Evolutionary conservation across 2,113 vertebrate genomes (phyloP).

Genomic region (Morone chrysops): DNA sequence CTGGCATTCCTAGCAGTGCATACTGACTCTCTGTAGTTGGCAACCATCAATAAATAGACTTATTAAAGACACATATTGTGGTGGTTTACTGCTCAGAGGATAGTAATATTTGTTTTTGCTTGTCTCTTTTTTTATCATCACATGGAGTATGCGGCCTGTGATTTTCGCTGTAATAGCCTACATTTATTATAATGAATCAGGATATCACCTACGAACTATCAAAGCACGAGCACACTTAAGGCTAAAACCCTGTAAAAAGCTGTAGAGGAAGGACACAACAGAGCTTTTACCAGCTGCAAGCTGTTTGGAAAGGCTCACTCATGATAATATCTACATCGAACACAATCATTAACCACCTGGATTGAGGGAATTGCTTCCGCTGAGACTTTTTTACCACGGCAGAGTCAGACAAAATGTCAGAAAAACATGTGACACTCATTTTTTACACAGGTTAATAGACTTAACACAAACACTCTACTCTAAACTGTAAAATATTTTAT

Average conservation of each 20-base stretch:
- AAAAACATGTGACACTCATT: not conserved
- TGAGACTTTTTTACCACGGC: constrained; percentile 10
- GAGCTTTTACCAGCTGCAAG: constrained; percentile 59
- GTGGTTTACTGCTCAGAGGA: not conserved
- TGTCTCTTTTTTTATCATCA: constrained; percentile 8
- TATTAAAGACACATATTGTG: constrained; percentile 19
- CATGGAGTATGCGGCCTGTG: constrained; percentile 1
- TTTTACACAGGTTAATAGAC: constrained; percentile 7
- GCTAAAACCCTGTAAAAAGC: constrained; percentile 46
- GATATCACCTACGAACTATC: constrained; percentile 48
- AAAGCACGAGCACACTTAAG: constrained; percentile 39
- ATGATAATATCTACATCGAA: constrained; percentile 64
- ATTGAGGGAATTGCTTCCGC: constrained; percentile 57
- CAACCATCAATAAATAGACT: constrained; percentile 7
- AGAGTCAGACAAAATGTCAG: constrained; percentile 9
- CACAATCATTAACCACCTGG: constrained; percentile 59
- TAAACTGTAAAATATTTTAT: constrained; percentile 11
- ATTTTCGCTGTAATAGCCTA: constrained; percentile 32
- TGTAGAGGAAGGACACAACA: constrained; percentile 48
- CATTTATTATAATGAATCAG: constrained; percentile 48
- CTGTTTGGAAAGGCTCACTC: constrained; percentile 57
- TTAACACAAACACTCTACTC: constrained; percentile 8
- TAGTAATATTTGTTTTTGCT: constrained; percentile 6
- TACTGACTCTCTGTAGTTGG: not conserved
- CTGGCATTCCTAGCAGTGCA: not conserved